Conservation (phyloP, 2,113 vertebrate species). For the Boleophthalmus pectinirostris region DNA sequence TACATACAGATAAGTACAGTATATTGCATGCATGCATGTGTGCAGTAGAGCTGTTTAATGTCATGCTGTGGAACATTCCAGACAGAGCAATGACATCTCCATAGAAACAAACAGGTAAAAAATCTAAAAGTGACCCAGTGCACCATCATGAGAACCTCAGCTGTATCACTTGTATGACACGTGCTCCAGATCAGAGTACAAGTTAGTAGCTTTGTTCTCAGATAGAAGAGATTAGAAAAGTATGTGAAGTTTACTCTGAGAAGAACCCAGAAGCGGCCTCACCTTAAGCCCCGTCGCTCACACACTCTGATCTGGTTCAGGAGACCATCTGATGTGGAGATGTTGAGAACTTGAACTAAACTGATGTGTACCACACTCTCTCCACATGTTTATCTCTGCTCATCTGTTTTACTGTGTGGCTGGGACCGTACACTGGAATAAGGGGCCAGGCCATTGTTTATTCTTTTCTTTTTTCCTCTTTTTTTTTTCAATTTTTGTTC, state of each 20-base stretch:
- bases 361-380: not conserved
- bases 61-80: too few relatives aligned
- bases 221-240: not conserved
- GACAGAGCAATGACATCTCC: too few relatives aligned
- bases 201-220: not conserved
- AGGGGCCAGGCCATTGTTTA: not conserved
- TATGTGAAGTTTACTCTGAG: not conserved
- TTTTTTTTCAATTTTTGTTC: not conserved
- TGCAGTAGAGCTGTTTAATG: too few relatives aligned
- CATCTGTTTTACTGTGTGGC: not conserved
- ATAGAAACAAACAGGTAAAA: too few relatives aligned
- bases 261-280: too few relatives aligned
- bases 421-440: not conserved
- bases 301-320: not conserved
- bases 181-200: not conserved
- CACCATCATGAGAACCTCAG: too few relatives aligned
- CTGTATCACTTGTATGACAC: not conserved
- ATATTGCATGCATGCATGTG: too few relatives aligned
- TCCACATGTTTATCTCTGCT: not conserved
- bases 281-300: not conserved
- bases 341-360: not conserved
- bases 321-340: not conserved
- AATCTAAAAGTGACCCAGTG: too few relatives aligned
- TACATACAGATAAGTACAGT: too few relatives aligned
- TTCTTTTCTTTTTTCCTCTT: not conserved